Percentiles rank a stretch among this genome's conserved stretches.
These are phyloP conservation scores for Dicerorhinus sumatrensis DNA, from an alignment of 2,113 vertebrate genomes.

Conservation along the genomic window DNA sequence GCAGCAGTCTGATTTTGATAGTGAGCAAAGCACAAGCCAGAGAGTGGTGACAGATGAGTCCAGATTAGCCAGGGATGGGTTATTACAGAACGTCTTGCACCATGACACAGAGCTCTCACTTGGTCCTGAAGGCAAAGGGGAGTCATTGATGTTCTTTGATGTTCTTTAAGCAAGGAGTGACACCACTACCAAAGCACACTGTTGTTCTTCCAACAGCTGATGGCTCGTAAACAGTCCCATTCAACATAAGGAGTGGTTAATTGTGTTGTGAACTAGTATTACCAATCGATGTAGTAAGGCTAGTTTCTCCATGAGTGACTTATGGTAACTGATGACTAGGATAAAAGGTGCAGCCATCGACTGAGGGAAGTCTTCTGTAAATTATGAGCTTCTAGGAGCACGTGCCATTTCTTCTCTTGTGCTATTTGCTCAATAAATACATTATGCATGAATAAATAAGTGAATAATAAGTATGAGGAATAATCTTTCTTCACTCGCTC, in stretches of 20 bases:
- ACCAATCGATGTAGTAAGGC: neutral
- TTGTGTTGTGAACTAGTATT: neutral
- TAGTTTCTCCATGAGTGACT: neutral
- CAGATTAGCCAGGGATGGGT: neutral
- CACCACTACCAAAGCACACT: neutral
- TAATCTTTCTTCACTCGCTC: neutral
- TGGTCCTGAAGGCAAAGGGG: neutral
- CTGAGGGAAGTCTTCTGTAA: neutral
- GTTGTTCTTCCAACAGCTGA: neutral
- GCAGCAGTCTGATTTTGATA: neutral
- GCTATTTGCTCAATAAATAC: neutral
- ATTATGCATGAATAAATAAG: neutral
- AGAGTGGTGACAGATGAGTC: neutral
- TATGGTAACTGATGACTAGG: neutral
- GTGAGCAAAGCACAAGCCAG: neutral
- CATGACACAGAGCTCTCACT: neutral
- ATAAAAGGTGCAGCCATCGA: neutral
- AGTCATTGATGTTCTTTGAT: neutral
- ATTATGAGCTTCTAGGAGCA: neutral
- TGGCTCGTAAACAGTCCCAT: neutral
- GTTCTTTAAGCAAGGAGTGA: neutral
- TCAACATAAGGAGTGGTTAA: neutral
- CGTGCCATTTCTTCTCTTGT: neutral
- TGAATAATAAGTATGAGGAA: neutral
- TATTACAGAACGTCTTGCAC: neutral